Evolutionary conservation across 2,113 vertebrate species (phyloP).

Genomic region (Alces alces): DNA sequence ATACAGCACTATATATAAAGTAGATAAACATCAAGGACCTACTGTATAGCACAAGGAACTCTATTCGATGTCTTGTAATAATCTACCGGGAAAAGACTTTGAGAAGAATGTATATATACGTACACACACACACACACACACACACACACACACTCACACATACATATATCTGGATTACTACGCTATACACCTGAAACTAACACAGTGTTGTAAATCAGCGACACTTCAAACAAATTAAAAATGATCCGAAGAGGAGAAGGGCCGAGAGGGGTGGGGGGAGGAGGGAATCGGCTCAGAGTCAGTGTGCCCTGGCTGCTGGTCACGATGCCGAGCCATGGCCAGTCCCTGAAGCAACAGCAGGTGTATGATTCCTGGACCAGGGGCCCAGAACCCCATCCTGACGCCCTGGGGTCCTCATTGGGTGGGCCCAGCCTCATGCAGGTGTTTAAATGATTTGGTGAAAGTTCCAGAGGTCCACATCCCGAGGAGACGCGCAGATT

Average conservation of each 20-base stretch:
- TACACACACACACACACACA: too few species aligned
- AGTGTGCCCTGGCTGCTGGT: neutral
- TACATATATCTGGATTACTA: neutral
- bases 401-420: neutral
- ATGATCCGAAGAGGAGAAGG: neutral
- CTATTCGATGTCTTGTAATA: neutral
- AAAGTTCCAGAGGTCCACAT: neutral
- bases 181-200: neutral
- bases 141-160: too few species aligned
- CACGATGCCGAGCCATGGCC: accelerated
- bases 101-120: neutral
- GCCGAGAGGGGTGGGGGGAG: neutral
- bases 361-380: neutral
- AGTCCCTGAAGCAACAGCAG: neutral
- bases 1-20: neutral
- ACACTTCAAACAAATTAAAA: neutral
- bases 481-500: accelerated
- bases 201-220: neutral
- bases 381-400: neutral
- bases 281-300: neutral
- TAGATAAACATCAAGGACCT: neutral
- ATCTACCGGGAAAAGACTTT: neutral
- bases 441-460: neutral
- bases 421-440: neutral
- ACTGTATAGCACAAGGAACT: neutral